These are phyloP conservation scores for Plebejus argus DNA, from an alignment of 2,888 invertebrate genomes.

Conservation along the genomic window DNA sequence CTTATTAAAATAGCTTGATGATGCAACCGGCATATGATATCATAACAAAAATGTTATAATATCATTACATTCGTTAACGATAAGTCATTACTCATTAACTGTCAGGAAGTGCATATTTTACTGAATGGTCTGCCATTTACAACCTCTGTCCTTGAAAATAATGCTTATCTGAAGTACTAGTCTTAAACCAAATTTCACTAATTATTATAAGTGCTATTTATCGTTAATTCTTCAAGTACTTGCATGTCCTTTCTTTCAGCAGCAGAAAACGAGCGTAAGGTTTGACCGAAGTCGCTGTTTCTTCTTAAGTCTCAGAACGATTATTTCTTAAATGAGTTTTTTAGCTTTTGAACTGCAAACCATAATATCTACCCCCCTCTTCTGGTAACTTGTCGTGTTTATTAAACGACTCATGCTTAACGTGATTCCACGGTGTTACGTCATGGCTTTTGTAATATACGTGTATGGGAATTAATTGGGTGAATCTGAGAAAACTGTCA, in stretches of 20 bases:
- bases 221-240: too few relatives aligned
- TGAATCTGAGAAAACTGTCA: slow-evolving; percentile 40
- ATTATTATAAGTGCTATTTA: neutral
- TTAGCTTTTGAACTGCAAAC: neutral
- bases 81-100: slow-evolving; percentile 4
- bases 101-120: neutral
- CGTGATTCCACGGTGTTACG: neutral
- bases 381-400: neutral
- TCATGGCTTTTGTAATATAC: slow-evolving; percentile 28
- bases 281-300: too few relatives aligned
- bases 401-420: slow-evolving; percentile 12
- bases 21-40: slow-evolving; percentile 3
- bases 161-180: neutral
- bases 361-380: neutral
- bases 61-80: neutral
- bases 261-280: too few relatives aligned
- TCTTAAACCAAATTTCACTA: neutral
- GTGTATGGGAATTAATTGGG: slow-evolving; percentile 40
- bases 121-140: neutral
- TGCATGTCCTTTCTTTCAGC: too few relatives aligned
- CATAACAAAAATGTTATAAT: neutral
- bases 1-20: slow-evolving; percentile 1
- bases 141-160: neutral
- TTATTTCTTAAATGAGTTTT: too few relatives aligned
- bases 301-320: too few relatives aligned